These are phyloP conservation scores for Zaprionus tsacasi DNA, from an alignment of 1,140 invertebrate genomes.

Conservation along the genomic window DNA sequence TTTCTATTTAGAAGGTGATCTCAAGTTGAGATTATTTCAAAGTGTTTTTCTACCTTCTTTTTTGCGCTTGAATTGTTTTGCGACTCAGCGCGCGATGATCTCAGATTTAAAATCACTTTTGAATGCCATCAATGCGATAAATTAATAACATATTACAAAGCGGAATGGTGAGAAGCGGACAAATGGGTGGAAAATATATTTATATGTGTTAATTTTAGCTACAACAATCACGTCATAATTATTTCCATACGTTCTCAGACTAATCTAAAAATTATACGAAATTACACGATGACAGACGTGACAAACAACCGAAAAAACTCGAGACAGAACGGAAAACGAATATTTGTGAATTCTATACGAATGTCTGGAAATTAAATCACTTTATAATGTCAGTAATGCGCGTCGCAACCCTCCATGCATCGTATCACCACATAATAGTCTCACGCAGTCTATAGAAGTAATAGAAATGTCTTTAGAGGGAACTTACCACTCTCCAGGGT, in stretches of 20 bases:
- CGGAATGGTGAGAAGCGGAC: background rate
- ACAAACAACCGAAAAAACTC: conserved; percentile 26
- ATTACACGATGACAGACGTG: conserved; percentile 44
- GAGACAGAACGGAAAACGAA: conserved; percentile 4
- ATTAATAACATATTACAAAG: background rate
- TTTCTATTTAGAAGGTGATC: background rate
- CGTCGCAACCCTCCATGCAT: conserved; percentile 30
- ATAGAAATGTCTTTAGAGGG: background rate
- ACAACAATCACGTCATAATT: conserved; percentile 47
- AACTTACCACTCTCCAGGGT: conserved; percentile 75
- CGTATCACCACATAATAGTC: conserved; percentile 30
- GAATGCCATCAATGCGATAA: background rate
- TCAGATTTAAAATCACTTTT: background rate
- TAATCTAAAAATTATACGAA: conserved; percentile 51
- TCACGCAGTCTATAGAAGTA: background rate
- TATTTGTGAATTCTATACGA: background rate
- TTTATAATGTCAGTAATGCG: conserved; percentile 49
- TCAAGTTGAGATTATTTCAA: conserved; percentile 7
- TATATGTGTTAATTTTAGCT: conserved; percentile 6
- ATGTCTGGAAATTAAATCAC: conserved; percentile 53
- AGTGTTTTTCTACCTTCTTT: background rate
- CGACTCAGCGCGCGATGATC: background rate
- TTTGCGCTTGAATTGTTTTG: conserved; percentile 22
- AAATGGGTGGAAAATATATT: background rate
- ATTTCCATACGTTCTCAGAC: conserved; percentile 45